These are phyloP conservation scores for Notechis scutatus DNA, from an alignment of 2,113 vertebrate genomes.

Conservation along the genomic window DNA sequence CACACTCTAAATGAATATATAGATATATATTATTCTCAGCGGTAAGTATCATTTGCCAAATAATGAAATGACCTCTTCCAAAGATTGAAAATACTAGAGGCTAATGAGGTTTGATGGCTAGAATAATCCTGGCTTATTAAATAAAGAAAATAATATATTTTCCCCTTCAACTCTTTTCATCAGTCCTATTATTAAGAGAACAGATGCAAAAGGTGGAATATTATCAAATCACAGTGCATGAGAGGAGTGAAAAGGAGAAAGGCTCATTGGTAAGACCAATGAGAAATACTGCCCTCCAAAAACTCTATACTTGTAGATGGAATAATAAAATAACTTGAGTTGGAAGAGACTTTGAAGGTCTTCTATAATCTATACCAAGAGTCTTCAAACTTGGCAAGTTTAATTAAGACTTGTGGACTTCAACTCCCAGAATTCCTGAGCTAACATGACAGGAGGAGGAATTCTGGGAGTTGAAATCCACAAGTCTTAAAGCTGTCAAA, in stretches of 20 bases:
- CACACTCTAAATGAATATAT: not conserved
- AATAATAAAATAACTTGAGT: not conserved
- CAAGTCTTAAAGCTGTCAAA: too few species aligned
- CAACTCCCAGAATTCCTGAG: too few species aligned
- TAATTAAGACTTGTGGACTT: too few species aligned
- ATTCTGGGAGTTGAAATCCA: too few species aligned
- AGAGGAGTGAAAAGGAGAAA: fast-evolving
- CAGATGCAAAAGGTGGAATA: not conserved
- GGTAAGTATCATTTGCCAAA: slow-evolving; percentile 3
- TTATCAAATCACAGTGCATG: not conserved
- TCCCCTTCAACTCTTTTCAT: slow-evolving; percentile 6
- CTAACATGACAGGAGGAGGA: too few species aligned
- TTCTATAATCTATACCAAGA: not conserved
- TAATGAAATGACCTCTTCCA: not conserved
- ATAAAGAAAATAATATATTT: not conserved
- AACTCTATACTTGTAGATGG: not conserved
- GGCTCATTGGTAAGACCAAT: not conserved
- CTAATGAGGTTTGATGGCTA: not conserved
- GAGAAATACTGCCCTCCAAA: not conserved
- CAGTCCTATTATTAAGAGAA: slow-evolving; percentile 3
- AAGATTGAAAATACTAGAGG: not conserved
- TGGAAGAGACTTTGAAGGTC: not conserved
- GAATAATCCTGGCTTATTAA: slow-evolving; percentile 36
- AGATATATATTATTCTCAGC: not conserved
- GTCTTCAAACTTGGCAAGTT: too few species aligned